phyloP scores from a whole-genome alignment of 2,797 vertebrate species.

The Serranus cabrilla region DNA sequence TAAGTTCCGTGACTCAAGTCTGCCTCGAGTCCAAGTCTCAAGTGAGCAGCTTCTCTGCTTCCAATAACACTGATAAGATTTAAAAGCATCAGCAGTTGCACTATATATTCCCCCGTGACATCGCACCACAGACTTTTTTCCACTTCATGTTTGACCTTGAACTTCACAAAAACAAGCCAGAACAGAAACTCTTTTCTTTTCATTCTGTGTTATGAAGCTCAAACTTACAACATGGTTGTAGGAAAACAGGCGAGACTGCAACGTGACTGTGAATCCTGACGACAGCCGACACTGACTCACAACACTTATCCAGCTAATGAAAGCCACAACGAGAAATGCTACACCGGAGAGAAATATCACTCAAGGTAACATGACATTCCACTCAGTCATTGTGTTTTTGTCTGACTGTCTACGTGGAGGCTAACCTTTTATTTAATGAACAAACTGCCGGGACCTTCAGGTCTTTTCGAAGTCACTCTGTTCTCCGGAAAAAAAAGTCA shows the following conservation, averaged over 20 bases:
- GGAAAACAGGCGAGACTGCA: not conserved
- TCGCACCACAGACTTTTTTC: not conserved
- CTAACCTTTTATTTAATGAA: slow-evolving; percentile 70
- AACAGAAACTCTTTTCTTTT: not conserved
- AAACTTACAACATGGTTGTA: not conserved
- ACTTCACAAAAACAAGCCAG: slow-evolving; percentile 3
- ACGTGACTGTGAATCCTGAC: slow-evolving; percentile 27
- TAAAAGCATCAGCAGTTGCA: not conserved
- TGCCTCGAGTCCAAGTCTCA: not conserved
- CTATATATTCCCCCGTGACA: not conserved
- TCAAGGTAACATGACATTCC: slow-evolving; percentile 39
- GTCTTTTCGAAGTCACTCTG: slow-evolving; percentile 19
- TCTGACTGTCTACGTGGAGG: not conserved
- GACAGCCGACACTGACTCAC: slow-evolving; percentile 47
- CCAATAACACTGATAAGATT: not conserved
- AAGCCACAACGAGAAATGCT: slow-evolving; percentile 29
- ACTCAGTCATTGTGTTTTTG: slow-evolving; percentile 28
- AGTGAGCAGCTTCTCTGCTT: not conserved
- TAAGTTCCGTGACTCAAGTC: not conserved
- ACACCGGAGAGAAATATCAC: slow-evolving; percentile 45
- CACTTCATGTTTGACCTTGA: slow-evolving; percentile 14
- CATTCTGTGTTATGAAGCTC: not conserved
- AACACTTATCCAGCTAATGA: slow-evolving; percentile 43
- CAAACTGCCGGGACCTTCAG: slow-evolving; percentile 15
- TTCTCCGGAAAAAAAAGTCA: slow-evolving; percentile 32